Evolutionary conservation across 2,888 invertebrate genomes (phyloP).

Genomic region (Lysandra coridon): DNA sequence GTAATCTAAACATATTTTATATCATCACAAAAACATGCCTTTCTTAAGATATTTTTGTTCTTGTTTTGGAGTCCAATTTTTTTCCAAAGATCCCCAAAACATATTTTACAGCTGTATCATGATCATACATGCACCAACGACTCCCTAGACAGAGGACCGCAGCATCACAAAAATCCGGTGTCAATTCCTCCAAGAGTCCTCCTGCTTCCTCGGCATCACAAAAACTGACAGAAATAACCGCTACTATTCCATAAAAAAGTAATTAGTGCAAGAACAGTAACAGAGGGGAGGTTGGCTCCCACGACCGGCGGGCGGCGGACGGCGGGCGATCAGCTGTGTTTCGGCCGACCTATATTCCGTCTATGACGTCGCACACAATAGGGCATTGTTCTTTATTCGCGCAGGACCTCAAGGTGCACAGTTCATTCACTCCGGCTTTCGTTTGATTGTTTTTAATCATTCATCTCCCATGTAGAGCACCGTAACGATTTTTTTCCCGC

Average conservation of each 20-base stretch:
- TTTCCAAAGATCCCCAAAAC: not conserved
- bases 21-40: not conserved
- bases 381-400: slow-evolving; percentile 79
- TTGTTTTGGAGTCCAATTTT: no score
- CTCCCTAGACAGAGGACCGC: not conserved
- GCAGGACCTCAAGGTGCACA: slow-evolving; percentile 71
- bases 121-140: not conserved
- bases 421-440: slow-evolving; percentile 75
- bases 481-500: slow-evolving; percentile 10
- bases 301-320: slow-evolving; percentile 57
- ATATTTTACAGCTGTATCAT: not conserved
- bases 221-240: not conserved
- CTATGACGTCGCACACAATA: slow-evolving; percentile 78
- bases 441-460: slow-evolving; percentile 74
- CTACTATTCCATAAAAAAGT: not conserved
- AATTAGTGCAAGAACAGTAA: slow-evolving; percentile 42
- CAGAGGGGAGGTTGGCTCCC: slow-evolving; percentile 48
- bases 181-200: not conserved
- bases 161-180: not conserved
- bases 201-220: not conserved
- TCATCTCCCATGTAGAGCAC: slow-evolving; percentile 39
- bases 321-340: slow-evolving; percentile 75
- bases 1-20: not conserved
- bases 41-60: not conserved
- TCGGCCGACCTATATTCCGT: slow-evolving; percentile 77